These are phyloP conservation scores for Oceanodroma tethys DNA, from an alignment of 2,113 vertebrate species.

Conservation along the genomic window DNA sequence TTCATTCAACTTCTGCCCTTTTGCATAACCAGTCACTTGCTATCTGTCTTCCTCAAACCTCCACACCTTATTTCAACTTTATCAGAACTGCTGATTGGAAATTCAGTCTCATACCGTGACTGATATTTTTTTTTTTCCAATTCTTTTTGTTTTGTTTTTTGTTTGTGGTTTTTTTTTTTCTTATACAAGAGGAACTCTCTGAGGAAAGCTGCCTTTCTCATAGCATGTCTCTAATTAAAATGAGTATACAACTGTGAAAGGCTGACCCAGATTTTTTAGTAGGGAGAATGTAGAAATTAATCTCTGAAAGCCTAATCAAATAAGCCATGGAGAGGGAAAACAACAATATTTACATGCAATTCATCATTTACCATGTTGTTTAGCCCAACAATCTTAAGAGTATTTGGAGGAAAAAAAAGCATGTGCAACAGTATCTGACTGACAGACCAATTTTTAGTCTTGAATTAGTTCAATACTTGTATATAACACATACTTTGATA, in stretches of 20 bases:
- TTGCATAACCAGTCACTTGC: neutral
- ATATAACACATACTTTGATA: neutral
- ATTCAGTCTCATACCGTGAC: neutral
- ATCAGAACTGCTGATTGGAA: neutral
- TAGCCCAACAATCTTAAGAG: neutral
- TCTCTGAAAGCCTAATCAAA: neutral
- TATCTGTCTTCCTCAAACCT: neutral
- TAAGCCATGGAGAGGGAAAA: neutral
- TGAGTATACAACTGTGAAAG: neutral
- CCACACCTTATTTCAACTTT: neutral
- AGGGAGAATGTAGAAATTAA: neutral
- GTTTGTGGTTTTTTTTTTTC: neutral
- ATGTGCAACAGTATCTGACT: neutral
- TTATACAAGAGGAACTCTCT: neutral
- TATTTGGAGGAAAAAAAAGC: neutral
- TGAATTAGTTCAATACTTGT: neutral
- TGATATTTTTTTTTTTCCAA: neutral
- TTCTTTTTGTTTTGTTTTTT: neutral
- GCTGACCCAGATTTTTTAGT: slow-evolving; percentile 1
- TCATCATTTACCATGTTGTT: neutral
- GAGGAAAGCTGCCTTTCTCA: neutral
- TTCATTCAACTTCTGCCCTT: neutral
- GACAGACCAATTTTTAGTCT: neutral
- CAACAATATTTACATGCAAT: neutral
- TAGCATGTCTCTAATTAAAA: neutral